phyloP scores from a whole-genome alignment of 1,140 invertebrate genomes.

The Capitella teleta region DNA sequence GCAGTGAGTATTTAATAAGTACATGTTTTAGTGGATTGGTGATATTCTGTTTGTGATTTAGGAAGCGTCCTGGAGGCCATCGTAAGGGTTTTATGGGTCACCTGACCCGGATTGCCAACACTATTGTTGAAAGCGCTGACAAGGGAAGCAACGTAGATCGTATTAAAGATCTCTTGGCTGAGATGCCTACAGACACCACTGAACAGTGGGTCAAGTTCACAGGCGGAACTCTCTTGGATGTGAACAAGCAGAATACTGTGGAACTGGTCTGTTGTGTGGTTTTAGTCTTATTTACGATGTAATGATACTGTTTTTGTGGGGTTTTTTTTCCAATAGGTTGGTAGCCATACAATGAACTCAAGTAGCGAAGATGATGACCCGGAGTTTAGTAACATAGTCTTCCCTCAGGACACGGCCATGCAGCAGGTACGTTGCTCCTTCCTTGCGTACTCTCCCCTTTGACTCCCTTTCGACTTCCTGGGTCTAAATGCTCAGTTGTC shows the following conservation, averaged over 20 bases:
- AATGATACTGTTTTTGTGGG: neutral
- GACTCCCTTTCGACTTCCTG: too few species aligned
- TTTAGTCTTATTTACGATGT: neutral
- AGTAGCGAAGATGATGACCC: conserved; percentile 48
- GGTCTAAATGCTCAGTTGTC: too few species aligned
- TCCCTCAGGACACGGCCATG: conserved; percentile 47
- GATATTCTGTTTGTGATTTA: too few species aligned
- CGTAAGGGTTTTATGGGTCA: conserved; percentile 66
- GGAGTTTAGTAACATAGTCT: conserved; percentile 47
- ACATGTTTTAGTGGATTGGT: too few species aligned
- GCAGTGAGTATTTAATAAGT: conserved; percentile 37
- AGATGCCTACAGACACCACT: conserved; percentile 47
- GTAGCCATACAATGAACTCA: conserved; percentile 36
- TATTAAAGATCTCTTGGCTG: conserved; percentile 37
- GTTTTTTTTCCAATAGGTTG: conserved; percentile 19
- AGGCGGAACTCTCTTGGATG: conserved; percentile 46
- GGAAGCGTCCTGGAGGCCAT: conserved; percentile 43
- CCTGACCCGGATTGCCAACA: conserved; percentile 60
- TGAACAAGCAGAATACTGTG: conserved; percentile 53
- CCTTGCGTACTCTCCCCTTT: too few species aligned
- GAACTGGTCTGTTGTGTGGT: conserved; percentile 30
- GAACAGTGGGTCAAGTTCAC: conserved; percentile 53
- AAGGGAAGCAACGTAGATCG: conserved; percentile 37
- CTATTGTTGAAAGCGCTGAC: conserved; percentile 45
- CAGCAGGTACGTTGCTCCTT: conserved; percentile 44